Evolutionary conservation across 2,113 vertebrate genomes (phyloP), one percentile per base, ranked within the genome.

Genomic region (Lycocorax pyrrhopterus): DNA sequence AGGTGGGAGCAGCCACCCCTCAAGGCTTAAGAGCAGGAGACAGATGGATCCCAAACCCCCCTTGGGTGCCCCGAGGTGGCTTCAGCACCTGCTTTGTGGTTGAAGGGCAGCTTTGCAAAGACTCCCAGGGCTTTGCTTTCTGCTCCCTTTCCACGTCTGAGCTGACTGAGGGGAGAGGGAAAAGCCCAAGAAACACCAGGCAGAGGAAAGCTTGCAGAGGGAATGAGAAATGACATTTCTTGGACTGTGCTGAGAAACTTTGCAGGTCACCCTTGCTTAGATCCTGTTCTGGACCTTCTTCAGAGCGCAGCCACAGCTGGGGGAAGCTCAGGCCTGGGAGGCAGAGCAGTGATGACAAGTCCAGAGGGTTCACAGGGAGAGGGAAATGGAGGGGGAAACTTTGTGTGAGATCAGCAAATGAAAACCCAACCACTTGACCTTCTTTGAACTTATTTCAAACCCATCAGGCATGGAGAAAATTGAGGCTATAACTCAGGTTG

Each of bases 401-500:
- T 96, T 86, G 83, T 96, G 90, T 96, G 87, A 96, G 91, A 94
- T 97, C 97, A 98, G 97, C 95, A 95, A 93, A 94, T 91, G 96
- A 94, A 90, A 91, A 96, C 95, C 89, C 96, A 95, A 84, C 93
- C 93, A 93, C 94, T 97, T 98, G 97, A 98, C 97, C 97, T 95
- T 90, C 94, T 95, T 84, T 97, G 96, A 97, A 97, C 96, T 98
- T 97, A 96, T 94, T 98, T 97, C 95, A 94, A 91, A 97, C 95
- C 96, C 74, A 97, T 97, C 96, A 97, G 92, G 89, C 96, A 80
- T 6, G 85, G 94, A 95, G 97, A 96, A 98, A 98, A 98, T 97
- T 97, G 97, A 98, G 97, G 93, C 95, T 80, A 96, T 98, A 98
- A 98, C 96, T 98, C 97, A 98, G 95, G 93, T 75, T 92, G 96